A percentile compares a stretch with the other conserved stretches of the same genome.
phyloP scores from a whole-genome alignment of 2,888 invertebrate genomes.

The Drosophila histrio region DNA sequence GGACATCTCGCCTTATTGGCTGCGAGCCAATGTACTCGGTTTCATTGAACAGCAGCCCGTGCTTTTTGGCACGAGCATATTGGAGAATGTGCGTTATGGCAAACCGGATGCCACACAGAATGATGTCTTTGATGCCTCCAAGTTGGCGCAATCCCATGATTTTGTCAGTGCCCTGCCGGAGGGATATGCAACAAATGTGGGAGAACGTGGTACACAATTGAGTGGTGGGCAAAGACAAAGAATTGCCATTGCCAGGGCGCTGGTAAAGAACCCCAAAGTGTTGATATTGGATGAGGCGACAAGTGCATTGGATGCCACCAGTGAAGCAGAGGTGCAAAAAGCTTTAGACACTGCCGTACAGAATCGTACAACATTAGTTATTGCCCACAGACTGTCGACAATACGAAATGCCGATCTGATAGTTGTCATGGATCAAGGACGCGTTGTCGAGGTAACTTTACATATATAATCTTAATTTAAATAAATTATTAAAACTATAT shows the following conservation, averaged over 20 bases:
- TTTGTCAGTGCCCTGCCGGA: constrained; percentile 93
- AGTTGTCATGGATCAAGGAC: constrained; percentile 93
- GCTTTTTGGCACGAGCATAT: constrained; percentile 94
- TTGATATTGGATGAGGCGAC: constrained; percentile 97
- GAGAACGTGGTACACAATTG: constrained; percentile 95
- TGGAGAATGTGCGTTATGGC: constrained; percentile 97
- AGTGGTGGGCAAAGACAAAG: constrained; percentile 98
- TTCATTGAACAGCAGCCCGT: constrained; percentile 97
- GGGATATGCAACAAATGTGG: constrained; percentile 93
- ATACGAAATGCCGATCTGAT: constrained; percentile 96
- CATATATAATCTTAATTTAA: not conserved
- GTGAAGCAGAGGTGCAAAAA: constrained; percentile 94
- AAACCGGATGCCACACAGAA: constrained; percentile 88
- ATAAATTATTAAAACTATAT: not conserved
- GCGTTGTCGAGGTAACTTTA: constrained; percentile 90
- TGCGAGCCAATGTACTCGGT: constrained; percentile 92
- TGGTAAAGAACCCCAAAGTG: constrained; percentile 94
- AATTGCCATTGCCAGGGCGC: constrained; percentile 96
- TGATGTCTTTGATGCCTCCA: constrained; percentile 91
- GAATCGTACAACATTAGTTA: constrained; percentile 96
- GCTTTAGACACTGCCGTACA: constrained; percentile 93
- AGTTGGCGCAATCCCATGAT: constrained; percentile 95
- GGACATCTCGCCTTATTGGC: constrained; percentile 88
- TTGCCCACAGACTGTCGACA: constrained; percentile 97
- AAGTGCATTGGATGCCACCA: constrained; percentile 96